These are phyloP conservation scores for Tachuris rubrigastra DNA, from an alignment of 2,113 vertebrate genomes.

Conservation along the genomic window DNA sequence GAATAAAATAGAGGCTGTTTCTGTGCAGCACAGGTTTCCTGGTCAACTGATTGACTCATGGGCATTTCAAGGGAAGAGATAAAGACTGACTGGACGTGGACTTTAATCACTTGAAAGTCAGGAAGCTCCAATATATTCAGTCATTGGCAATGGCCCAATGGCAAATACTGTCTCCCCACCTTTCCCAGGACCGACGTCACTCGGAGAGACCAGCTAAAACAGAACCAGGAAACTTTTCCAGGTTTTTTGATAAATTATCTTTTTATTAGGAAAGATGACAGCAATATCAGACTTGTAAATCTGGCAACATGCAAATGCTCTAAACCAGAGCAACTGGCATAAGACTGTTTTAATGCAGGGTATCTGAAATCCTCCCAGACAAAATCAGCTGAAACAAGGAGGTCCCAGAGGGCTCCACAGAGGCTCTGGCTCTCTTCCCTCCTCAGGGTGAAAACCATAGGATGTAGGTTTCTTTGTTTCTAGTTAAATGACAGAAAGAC, in stretches of 20 bases:
- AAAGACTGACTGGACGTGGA: slow-evolving; percentile 6
- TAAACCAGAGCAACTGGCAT: not conserved
- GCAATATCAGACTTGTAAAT: not conserved
- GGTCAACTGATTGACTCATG: not conserved
- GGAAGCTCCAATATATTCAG: not conserved
- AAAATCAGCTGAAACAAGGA: not conserved
- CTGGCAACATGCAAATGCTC: not conserved
- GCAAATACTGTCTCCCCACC: not conserved
- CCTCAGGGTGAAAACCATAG: not conserved
- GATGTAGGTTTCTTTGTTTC: not conserved
- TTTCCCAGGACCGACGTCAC: not conserved
- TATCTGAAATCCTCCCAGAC: not conserved
- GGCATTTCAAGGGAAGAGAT: not conserved
- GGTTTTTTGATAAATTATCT: not conserved
- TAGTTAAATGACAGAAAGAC: not conserved
- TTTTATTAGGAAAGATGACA: not conserved
- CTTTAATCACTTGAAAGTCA: slow-evolving; percentile 16
- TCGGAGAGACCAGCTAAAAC: not conserved
- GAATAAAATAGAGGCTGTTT: not conserved
- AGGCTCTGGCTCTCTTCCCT: not conserved
- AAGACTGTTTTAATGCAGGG: not conserved
- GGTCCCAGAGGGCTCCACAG: not conserved
- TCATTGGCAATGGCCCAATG: not conserved
- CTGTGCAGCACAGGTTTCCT: not conserved
- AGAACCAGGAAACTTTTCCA: not conserved